A percentile compares a stretch with the other conserved stretches of the same genome.
phyloP scores from a whole-genome alignment of 2,797 vertebrate species.

The Alauda arvensis region DNA sequence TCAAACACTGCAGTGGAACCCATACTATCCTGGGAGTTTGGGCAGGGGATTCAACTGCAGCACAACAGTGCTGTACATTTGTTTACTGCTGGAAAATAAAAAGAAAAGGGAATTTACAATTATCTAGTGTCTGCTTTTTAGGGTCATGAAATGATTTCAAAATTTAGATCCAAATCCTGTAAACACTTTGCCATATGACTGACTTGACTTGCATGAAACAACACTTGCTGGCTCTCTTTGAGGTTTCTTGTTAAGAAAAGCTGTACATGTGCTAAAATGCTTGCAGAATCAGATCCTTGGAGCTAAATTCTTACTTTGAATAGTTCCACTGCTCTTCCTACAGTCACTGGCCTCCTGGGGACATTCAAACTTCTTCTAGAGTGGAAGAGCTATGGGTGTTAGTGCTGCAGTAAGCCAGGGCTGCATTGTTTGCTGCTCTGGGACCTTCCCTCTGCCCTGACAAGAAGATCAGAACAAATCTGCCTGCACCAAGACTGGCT shows the following conservation, averaged over 20 bases:
- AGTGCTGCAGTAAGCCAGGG: background rate
- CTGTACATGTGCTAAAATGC: conserved; percentile 41
- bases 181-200: conserved; percentile 57
- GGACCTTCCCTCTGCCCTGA: background rate
- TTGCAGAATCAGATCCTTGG: conserved; percentile 34
- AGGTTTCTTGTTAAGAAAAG: conserved; percentile 49
- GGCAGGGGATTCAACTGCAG: background rate
- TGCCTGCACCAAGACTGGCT: background rate
- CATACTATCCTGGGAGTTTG: accelerated
- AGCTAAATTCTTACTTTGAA: background rate
- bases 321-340: background rate
- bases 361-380: background rate
- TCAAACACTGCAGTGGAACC: background rate
- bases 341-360: background rate
- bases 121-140: background rate
- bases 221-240: background rate
- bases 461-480: background rate
- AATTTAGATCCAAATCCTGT: conserved; percentile 2
- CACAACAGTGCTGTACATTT: background rate
- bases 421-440: background rate
- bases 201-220: background rate
- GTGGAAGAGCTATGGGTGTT: background rate
- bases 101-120: background rate
- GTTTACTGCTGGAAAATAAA: background rate
- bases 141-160: conserved; percentile 21